Evolutionary conservation across 2,113 vertebrate genomes (phyloP).

Genomic region (Psophia crepitans): DNA sequence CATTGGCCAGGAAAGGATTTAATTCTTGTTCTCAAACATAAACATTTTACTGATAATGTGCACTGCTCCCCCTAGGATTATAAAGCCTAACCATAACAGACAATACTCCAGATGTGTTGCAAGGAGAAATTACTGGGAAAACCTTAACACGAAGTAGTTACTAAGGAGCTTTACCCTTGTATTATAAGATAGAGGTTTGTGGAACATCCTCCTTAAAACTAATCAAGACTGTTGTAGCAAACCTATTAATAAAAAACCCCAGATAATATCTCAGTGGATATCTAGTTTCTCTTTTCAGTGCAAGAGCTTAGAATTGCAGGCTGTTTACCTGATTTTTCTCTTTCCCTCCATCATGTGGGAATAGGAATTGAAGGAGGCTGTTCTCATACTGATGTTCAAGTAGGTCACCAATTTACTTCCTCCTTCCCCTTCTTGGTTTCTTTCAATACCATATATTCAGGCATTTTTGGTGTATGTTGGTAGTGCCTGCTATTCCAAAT

Average conservation of each 20-base stretch:
- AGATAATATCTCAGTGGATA: background rate
- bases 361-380: background rate
- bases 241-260: background rate
- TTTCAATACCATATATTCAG: background rate
- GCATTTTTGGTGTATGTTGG: background rate
- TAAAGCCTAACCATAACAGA: constrained; percentile 61
- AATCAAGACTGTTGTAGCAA: background rate
- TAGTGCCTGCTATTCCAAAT: background rate
- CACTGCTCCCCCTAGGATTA: constrained; percentile 51
- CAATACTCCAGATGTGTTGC: constrained; percentile 43
- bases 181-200: background rate
- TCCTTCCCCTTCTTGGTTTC: background rate
- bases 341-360: background rate
- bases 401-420: background rate
- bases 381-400: background rate
- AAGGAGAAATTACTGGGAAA: constrained; percentile 56
- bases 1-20: constrained; percentile 46
- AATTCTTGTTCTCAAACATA: constrained; percentile 60
- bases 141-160: constrained; percentile 33
- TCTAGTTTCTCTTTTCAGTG: background rate
- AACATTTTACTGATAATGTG: constrained; percentile 66
- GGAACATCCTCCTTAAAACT: background rate
- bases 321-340: background rate
- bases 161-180: constrained; percentile 15
- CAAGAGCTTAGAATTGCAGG: background rate